phyloP scores from a whole-genome alignment of 1,140 invertebrate species.

The Glomeris maerens region DNA sequence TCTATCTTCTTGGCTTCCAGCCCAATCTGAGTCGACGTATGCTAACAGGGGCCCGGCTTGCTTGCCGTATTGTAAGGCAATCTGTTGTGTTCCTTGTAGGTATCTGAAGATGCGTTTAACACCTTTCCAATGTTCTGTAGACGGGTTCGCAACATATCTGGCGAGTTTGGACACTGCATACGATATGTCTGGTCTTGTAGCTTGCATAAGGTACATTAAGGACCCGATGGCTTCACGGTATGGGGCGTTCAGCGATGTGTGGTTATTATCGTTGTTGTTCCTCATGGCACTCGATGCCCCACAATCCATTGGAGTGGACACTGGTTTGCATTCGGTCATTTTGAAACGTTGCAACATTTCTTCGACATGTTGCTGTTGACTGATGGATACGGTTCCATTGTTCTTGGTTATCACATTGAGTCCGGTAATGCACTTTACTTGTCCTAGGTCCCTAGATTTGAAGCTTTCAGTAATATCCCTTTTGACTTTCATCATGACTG shows the following conservation, averaged over 20 bases:
- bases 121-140: background rate
- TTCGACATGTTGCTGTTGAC: background rate
- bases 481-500: background rate
- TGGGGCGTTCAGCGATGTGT: background rate
- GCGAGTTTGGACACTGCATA: background rate
- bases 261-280: background rate
- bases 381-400: background rate
- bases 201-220: background rate
- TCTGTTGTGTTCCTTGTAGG: background rate
- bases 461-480: background rate
- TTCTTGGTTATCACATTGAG: background rate
- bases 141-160: background rate
- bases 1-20: slow-evolving; percentile 14
- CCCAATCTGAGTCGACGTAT: slow-evolving; percentile 16
- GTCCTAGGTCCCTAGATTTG: background rate
- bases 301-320: slow-evolving; percentile 25
- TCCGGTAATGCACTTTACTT: background rate
- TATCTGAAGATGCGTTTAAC: background rate
- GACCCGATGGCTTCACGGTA: background rate
- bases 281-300: slow-evolving; percentile 3
- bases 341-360: slow-evolving; percentile 8
- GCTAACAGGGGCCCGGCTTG: slow-evolving; percentile 1
- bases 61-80: slow-evolving; percentile 14
- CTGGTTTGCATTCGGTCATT: slow-evolving; percentile 26
- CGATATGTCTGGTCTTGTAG: background rate